Base-by-base conservation (phyloP, 2,888 invertebrate species). In the Oscheius sp. region DNA sequence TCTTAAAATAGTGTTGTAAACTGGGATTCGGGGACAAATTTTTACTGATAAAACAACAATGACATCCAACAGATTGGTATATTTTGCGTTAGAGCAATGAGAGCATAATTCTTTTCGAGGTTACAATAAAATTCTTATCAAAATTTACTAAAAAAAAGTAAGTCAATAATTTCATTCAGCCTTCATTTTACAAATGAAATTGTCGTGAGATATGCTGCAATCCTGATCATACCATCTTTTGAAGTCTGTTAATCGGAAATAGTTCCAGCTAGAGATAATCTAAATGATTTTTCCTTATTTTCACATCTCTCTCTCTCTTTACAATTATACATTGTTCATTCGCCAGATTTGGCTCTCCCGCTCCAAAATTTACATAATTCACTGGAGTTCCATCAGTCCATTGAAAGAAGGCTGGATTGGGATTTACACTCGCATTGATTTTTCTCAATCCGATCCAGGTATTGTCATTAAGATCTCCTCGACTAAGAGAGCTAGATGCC, bases 251-350 rank as follows among this genome's bases (percentile, higher is more conserved):
- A 17, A 2, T 17, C 28, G 26, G 14, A 30, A 8, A 44, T 30
- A 59, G 28, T 59, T 59, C 44, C 26, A 59, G 30, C 44, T 30
- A 22, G 59, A 44, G 2, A 59, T 26, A 41, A 59, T 59, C 59
- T 59, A 22, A 22, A 38, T 22, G 9, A 5, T 3, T 1, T 38
- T 12, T 17, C 2, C 20, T 3, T 17, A 20, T 4, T 41, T 6
- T 3, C 12, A 6, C 4, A 41, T 3, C 5, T 41, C 4, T 41
- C 5, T 41, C 4, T 41, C 1, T 44, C 2, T 17, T 26, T 24
- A 59, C 59, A 41, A 59, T n/a, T 20, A 59, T 44, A 9, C 59
- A 59, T n/a, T 59, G 5, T 17, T 57, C 41, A 4, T 26, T 26
- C 14, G 41, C 14, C 28, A 41, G 44, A 17, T 59, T 59, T 12